Evolutionary conservation across 2,797 vertebrate genomes (phyloP).

Genomic region (Mycteria americana): DNA sequence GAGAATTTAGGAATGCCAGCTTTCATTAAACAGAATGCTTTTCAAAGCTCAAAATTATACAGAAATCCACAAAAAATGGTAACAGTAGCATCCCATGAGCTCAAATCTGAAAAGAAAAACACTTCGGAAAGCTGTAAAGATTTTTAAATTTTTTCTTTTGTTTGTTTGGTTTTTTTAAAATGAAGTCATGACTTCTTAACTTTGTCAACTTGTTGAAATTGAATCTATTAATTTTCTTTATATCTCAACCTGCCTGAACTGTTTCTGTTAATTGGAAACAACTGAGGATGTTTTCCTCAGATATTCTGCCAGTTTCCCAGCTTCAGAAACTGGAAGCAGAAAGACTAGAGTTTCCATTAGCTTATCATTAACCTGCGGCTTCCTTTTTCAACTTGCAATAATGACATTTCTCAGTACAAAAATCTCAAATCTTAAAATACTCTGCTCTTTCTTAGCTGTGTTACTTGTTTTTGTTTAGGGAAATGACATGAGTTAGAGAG

Average conservation of each 20-base stretch:
- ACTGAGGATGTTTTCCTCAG: not conserved
- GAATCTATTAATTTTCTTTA: not conserved
- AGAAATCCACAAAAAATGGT: not conserved
- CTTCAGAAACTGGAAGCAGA: not conserved
- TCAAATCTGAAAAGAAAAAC: not conserved
- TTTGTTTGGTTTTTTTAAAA: not conserved
- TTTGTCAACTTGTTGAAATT: not conserved
- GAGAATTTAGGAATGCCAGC: not conserved
- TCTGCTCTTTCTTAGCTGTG: not conserved
- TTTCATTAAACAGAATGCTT: not conserved
- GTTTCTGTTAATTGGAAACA: not conserved
- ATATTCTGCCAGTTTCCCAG: not conserved
- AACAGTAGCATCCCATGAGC: not conserved
- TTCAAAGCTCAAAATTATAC: not conserved
- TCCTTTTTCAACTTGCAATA: not conserved
- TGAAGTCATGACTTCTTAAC: fast-evolving
- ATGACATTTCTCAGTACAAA: not conserved
- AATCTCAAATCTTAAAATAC: not conserved
- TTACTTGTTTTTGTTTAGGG: not conserved
- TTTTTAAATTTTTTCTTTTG: not conserved
- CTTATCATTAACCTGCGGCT: not conserved
- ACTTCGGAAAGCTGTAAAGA: not conserved
- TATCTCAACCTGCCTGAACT: not conserved
- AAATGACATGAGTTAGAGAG: not conserved
- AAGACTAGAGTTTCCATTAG: not conserved